Evolutionary conservation across 30 jellyfish, hydroid and myxozoan genomes (phyloP).

Genomic region (Hydractinia echinata): DNA sequence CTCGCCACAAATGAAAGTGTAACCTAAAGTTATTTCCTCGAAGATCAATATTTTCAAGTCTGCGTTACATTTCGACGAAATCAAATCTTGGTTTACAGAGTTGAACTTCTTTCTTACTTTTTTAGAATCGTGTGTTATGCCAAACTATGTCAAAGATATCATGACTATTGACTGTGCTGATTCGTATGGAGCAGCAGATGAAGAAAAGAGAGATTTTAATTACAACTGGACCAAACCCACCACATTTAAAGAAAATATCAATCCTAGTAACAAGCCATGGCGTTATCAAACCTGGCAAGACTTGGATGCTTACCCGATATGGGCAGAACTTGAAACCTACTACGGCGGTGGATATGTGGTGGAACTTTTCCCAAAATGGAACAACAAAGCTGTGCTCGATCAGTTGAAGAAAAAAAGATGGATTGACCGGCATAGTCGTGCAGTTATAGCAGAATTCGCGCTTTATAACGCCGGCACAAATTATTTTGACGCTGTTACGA

Average conservation of each 20-base stretch:
- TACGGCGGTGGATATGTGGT: constrained; percentile 93
- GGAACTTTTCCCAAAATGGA: constrained; percentile 89
- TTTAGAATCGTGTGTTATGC: constrained; percentile 64
- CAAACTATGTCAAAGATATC: constrained; percentile 37
- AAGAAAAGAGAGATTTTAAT: constrained; percentile 39
- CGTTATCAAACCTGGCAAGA: constrained; percentile 78
- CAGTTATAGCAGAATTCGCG: constrained; percentile 77
- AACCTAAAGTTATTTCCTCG: too few relatives aligned
- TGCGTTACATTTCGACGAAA: neutral
- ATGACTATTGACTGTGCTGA: constrained; percentile 68
- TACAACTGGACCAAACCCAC: constrained; percentile 62
- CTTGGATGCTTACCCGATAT: constrained; percentile 89
- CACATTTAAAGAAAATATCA: constrained; percentile 36
- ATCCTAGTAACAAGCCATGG: constrained; percentile 75
- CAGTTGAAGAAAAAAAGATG: constrained; percentile 52
- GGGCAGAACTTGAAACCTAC: constrained; percentile 85
- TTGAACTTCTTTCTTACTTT: neutral
- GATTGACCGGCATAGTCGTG: constrained; percentile 95
- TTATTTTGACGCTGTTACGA: constrained; percentile 71
- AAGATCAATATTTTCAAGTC: too few relatives aligned
- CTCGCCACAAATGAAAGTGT: too few relatives aligned
- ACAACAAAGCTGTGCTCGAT: constrained; percentile 44
- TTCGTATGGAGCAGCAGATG: constrained; percentile 43
- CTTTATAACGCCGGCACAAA: constrained; percentile 80
- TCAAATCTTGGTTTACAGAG: neutral